These are phyloP conservation scores for Anguilla japonica DNA, from an alignment of 2,113 vertebrate genomes.

Conservation along the genomic window DNA sequence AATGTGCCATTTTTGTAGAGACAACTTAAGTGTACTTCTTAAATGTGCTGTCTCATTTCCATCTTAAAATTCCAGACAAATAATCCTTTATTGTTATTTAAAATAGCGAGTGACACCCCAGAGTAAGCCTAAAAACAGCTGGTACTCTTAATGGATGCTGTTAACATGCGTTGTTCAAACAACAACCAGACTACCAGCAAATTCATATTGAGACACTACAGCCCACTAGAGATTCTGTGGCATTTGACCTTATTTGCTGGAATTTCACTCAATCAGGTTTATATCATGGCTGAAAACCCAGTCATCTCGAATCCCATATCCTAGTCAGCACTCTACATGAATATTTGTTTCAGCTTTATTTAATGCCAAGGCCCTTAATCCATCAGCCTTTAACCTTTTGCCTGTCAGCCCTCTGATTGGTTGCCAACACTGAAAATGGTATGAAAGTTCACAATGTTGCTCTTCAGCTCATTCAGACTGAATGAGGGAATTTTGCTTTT, in stretches of 20 bases:
- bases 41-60: too few relatives aligned
- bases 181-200: neutral
- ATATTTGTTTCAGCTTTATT: neutral
- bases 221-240: neutral
- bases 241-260: neutral
- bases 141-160: neutral
- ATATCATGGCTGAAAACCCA: neutral
- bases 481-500: neutral
- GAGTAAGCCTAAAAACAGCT: neutral
- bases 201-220: neutral
- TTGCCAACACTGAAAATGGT: neutral
- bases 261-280: neutral
- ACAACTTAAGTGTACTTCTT: too few relatives aligned
- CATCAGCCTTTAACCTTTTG: neutral
- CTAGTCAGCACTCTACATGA: neutral
- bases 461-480: neutral
- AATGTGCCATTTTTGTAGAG: too few relatives aligned
- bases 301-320: neutral
- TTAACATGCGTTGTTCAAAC: neutral
- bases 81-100: too few relatives aligned
- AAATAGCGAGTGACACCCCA: neutral
- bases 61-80: too few relatives aligned
- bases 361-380: neutral
- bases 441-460: neutral
- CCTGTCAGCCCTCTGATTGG: neutral